phyloP scores from a whole-genome alignment of 2,888 invertebrate genomes.

The Cheilosia pagana region DNA sequence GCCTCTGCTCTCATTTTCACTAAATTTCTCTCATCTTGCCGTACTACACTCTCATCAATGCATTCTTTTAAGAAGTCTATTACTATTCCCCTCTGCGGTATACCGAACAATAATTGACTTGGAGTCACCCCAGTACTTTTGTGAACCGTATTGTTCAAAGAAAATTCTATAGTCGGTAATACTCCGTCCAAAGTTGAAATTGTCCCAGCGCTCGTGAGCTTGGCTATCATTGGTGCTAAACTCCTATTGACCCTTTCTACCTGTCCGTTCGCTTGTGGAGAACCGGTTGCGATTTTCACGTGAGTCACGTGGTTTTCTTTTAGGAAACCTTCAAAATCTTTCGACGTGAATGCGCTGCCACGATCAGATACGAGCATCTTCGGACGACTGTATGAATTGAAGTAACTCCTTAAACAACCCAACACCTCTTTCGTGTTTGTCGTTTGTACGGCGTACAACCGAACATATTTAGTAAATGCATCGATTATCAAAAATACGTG shows the following conservation, averaged over 20 bases:
- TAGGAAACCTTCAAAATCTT: neutral
- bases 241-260: slow-evolving; percentile 24
- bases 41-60: neutral
- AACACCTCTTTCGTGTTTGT: no score
- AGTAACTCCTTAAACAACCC: no score
- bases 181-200: slow-evolving; percentile 8
- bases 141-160: slow-evolving; percentile 28
- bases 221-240: slow-evolving; percentile 34
- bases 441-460: no score
- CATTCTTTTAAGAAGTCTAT: slow-evolving; percentile 23
- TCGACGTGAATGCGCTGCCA: slow-evolving; percentile 19
- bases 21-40: no score
- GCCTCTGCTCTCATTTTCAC: no score
- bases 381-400: no score
- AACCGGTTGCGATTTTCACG: slow-evolving; percentile 12
- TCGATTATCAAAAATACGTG: no score
- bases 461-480: no score
- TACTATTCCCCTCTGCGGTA: slow-evolving; percentile 2
- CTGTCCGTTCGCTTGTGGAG: slow-evolving; percentile 45
- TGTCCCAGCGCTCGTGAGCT: slow-evolving; percentile 23
- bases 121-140: slow-evolving; percentile 9
- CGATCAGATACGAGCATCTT: slow-evolving; percentile 10
- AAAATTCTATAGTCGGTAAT: slow-evolving; percentile 29
- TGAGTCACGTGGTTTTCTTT: slow-evolving; percentile 6
- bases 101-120: slow-evolving; percentile 32